phyloP scores from a whole-genome alignment of 1,140 invertebrate genomes.

The Cecropterus lyciades region DNA sequence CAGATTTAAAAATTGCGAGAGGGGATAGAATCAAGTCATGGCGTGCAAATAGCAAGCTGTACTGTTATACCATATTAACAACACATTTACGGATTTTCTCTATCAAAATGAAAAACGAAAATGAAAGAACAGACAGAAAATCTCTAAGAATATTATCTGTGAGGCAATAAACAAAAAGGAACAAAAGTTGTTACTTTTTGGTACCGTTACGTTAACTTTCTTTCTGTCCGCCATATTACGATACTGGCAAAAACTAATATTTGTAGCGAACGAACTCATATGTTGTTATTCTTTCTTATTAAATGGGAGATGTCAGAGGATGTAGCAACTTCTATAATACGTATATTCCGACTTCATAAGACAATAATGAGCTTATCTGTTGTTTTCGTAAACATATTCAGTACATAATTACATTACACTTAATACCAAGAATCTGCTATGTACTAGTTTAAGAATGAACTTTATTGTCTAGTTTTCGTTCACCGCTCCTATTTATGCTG shows the following conservation, averaged over 20 bases:
- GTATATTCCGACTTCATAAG: not conserved
- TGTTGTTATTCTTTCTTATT: constrained; percentile 25
- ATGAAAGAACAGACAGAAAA: no score
- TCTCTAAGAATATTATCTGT: not conserved
- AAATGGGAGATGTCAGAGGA: constrained; percentile 5
- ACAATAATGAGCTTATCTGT: constrained; percentile 3
- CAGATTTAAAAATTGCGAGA: no score
- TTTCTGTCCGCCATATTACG: constrained; percentile 7
- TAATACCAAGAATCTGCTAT: no score
- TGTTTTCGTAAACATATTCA: not conserved
- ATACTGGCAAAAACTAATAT: constrained; percentile 28
- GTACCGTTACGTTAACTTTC: constrained; percentile 2
- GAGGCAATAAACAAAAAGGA: not conserved
- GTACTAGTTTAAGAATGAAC: no score
- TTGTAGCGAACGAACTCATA: constrained; percentile 1
- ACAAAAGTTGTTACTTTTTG: not conserved
- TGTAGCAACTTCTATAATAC: constrained; percentile 11
- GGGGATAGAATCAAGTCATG: no score
- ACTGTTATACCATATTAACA: no score
- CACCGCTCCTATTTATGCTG: no score
- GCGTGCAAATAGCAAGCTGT: no score
- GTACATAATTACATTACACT: not conserved
- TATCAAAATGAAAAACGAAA: no score
- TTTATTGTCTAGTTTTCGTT: no score
- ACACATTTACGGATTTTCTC: no score